A percentile compares a stretch with the other conserved stretches of the same genome.
Conservation (phyloP, 2,113 vertebrate genomes). For the Sula dactylatra region DNA sequence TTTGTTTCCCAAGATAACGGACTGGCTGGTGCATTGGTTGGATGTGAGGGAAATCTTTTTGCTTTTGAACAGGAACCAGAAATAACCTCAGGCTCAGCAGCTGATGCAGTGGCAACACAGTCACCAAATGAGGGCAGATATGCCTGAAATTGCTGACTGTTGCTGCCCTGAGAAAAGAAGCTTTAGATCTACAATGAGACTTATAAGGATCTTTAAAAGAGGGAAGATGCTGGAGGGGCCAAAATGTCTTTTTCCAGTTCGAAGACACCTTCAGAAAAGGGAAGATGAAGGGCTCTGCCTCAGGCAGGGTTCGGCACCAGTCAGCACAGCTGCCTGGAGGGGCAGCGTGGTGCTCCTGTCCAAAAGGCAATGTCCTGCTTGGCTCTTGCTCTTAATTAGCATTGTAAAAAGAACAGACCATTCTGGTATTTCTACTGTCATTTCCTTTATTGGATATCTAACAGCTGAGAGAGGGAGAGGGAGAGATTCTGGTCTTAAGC, state of each 20-base stretch:
- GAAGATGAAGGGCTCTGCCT: background rate
- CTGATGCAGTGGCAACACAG: background rate
- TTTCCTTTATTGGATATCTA: background rate
- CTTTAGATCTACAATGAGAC: background rate
- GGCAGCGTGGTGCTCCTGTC: background rate
- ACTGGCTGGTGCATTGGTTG: background rate
- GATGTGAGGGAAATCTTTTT: background rate
- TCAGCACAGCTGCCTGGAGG: background rate
- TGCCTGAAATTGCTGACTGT: background rate
- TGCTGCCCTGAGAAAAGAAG: background rate
- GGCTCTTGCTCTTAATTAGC: background rate
- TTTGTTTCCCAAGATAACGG: background rate
- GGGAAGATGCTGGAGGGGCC: background rate
- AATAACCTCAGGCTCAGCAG: background rate
- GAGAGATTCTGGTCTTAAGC: conserved; percentile 2
- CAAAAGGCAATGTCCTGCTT: background rate
- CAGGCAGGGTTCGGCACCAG: background rate
- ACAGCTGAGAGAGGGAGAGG: background rate
- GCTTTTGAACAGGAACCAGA: background rate
- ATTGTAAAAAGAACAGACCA: background rate
- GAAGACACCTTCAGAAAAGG: background rate
- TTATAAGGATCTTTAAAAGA: background rate
- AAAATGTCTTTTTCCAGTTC: background rate
- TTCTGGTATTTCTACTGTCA: background rate
- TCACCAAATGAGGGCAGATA: background rate